Evolutionary conservation across 2,888 invertebrate species (phyloP), one percentile per base, ranked within the genome.

Genomic region (Mimumesa dahlbomi): DNA sequence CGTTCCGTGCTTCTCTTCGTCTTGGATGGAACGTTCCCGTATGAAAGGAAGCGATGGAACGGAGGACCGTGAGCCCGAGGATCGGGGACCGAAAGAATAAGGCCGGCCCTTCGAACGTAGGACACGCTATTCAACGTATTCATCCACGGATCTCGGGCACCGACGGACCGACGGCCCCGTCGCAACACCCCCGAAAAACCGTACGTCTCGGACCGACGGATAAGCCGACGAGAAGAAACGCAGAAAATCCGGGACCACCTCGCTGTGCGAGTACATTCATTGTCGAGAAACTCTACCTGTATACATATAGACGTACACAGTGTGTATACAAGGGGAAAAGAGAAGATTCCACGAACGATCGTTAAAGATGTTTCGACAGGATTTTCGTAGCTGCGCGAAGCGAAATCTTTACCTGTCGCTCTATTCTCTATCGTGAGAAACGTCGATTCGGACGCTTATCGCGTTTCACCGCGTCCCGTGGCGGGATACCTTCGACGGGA

Each of bases 81-180:
- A 50, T 64, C 68, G 45, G 31, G 69, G 58, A 73, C 65, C 63
- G 56, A 71, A 72, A 69, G 62, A 66, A 79, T 67, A 64, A 73
- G 54, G 57, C 49, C 73, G 53, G 71, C 59, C 64, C 53, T 73
- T 64, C 65, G 57, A 68, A 75, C 45, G 59, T 48, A 53, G 73
- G 65, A 75, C 70, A 58, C 36, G 45, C 79, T 71, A 81, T 82
- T 82, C 79, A 73, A 57, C 63, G 81, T 82, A 81, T 73, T 74
- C 74, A 71, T 74, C 73, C n/a, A n/a, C 72, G 65, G 43, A 64
- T 67, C 63, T 72, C n/a, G 48, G 34, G 49, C 66, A 31, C 49
- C 54, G 65, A 54, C 31, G 36, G n/a, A n/a, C n/a, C n/a, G n/a
- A 3, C 18, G 4, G 13, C 38, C 40, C n/a, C 2, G 9, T 4